Evolutionary conservation across 2,888 invertebrate genomes (phyloP).

Genomic region (Latheticus oryzae): DNA sequence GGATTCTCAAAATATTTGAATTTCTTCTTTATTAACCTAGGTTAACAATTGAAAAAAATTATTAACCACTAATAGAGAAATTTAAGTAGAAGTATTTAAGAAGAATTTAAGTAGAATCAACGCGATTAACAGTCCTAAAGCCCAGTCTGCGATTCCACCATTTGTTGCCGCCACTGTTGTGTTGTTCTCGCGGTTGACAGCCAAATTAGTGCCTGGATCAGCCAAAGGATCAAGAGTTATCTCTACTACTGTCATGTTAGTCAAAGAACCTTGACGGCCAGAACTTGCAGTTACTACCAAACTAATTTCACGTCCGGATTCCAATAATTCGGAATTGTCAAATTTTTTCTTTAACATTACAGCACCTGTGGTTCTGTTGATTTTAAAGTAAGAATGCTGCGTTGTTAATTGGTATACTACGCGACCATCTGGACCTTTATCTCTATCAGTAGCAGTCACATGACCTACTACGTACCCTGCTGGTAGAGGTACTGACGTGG

Average conservation of each 20-base stretch:
- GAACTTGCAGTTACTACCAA: conserved; percentile 90
- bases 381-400: conserved; percentile 87
- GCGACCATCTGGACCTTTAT: conserved; percentile 92
- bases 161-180: conserved; percentile 74
- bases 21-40: too few relatives aligned
- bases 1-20: too few relatives aligned
- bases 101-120: conserved; percentile 84
- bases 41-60: too few relatives aligned
- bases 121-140: conserved; percentile 85
- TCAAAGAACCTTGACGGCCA: conserved; percentile 86
- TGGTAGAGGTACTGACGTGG: conserved; percentile 75
- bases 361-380: conserved; percentile 88
- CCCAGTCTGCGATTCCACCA: conserved; percentile 86
- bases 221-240: conserved; percentile 80
- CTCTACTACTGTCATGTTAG: conserved; percentile 88
- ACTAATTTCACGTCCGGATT: conserved; percentile 78
- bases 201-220: conserved; percentile 73
- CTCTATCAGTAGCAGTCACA: conserved; percentile 90
- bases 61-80: too few relatives aligned
- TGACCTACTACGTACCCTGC: conserved; percentile 87
- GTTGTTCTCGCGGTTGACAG: conserved; percentile 61
- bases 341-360: conserved; percentile 86
- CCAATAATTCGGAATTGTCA: conserved; percentile 72
- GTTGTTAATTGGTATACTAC: conserved; percentile 90
- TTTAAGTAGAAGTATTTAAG: too few relatives aligned